phyloP scores from a whole-genome alignment of 1,140 invertebrate genomes.

The Leucophenga varia region DNA sequence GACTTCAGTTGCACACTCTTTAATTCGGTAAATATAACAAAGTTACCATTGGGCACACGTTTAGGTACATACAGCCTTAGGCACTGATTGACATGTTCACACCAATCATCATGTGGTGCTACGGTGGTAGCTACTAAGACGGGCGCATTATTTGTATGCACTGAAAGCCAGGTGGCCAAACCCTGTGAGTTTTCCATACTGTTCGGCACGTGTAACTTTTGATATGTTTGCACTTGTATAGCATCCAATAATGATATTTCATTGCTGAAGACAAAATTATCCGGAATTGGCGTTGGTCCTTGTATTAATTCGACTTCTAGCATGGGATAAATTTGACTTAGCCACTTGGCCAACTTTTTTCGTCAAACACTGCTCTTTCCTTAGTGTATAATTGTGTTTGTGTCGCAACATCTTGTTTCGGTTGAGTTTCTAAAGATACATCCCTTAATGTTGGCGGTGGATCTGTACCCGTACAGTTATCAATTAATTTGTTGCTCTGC shows the following conservation, averaged over 20 bases:
- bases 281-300: slow-evolving; percentile 34
- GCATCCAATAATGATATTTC: slow-evolving; percentile 28
- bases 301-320: slow-evolving; percentile 41
- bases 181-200: slow-evolving; percentile 38
- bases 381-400: slow-evolving; percentile 31
- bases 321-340: slow-evolving; percentile 38
- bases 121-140: slow-evolving; percentile 38
- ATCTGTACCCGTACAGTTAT: slow-evolving; percentile 45
- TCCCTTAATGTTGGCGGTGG: slow-evolving; percentile 24
- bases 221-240: slow-evolving; percentile 37
- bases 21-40: slow-evolving; percentile 32
- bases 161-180: slow-evolving; percentile 43
- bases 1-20: slow-evolving; percentile 37
- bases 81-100: slow-evolving; percentile 45
- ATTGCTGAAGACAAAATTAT: slow-evolving; percentile 16
- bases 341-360: slow-evolving; percentile 40
- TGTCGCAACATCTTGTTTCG: slow-evolving; percentile 19
- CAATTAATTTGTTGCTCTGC: slow-evolving; percentile 23
- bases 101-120: slow-evolving; percentile 50
- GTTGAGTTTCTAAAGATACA: slow-evolving; percentile 22
- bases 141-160: slow-evolving; percentile 49
- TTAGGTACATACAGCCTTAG: slow-evolving; percentile 41
- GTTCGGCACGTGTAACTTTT: slow-evolving; percentile 28
- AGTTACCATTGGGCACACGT: slow-evolving; percentile 31
- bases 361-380: slow-evolving; percentile 22